Conservation (phyloP, 2,113 vertebrate genomes). For the Bos indicus region DNA sequence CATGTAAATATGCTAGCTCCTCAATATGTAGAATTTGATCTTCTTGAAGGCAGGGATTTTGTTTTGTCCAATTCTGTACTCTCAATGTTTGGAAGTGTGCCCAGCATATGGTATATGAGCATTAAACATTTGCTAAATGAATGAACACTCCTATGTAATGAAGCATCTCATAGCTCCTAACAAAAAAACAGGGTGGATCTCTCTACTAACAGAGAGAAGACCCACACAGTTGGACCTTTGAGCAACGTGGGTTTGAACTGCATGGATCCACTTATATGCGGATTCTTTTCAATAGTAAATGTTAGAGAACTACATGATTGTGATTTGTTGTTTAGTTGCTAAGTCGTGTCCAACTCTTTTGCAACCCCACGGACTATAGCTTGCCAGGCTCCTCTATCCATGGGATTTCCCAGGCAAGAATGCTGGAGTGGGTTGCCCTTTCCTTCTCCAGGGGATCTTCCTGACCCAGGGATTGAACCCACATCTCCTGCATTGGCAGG, state of each 20-base stretch:
- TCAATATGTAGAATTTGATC: not conserved
- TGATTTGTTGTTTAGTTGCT: not conserved
- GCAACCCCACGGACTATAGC: not conserved
- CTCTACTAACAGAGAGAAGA: not conserved
- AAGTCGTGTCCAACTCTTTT: not conserved
- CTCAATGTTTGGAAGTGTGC: not conserved
- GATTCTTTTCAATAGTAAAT: not conserved
- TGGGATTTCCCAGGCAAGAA: not conserved
- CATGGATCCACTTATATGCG: too few relatives aligned
- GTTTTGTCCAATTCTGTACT: not conserved
- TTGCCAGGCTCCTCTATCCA: not conserved
- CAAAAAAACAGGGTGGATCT: not conserved
- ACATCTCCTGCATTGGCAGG: not conserved
- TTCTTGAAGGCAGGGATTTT: not conserved
- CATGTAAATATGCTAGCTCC: not conserved
- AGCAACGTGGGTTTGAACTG: not conserved
- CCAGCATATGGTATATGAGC: not conserved
- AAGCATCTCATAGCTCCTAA: not conserved
- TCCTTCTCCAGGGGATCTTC: not conserved
- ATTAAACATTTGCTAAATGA: not conserved
- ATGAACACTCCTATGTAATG: not conserved
- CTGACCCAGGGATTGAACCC: not conserved
- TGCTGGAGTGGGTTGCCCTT: not conserved
- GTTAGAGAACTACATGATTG: not conserved
- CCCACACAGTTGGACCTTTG: not conserved